Evolutionary conservation across 2,113 vertebrate species (phyloP).

Genomic region (Xyrauchen texanus): DNA sequence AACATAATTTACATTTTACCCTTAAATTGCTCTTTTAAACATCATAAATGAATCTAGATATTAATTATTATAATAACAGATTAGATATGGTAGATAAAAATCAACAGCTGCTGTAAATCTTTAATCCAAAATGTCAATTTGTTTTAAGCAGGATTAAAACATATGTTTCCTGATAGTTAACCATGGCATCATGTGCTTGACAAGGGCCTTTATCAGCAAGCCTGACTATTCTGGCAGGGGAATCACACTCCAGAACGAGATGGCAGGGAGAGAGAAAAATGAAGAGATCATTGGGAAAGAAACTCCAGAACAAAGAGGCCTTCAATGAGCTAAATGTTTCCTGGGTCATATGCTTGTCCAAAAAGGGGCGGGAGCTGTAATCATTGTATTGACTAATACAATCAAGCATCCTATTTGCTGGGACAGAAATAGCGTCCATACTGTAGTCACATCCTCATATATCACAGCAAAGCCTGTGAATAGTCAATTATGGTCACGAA

Average conservation of each 20-base stretch:
- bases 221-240: constrained; percentile 60
- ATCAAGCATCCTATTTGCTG: constrained; percentile 60
- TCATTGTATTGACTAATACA: constrained; percentile 75
- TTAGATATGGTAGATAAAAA: too few species aligned
- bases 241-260: constrained; percentile 56
- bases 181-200: constrained; percentile 57
- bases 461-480: constrained; percentile 54
- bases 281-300: constrained; percentile 64
- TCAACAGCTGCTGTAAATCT: too few species aligned
- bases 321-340: constrained; percentile 65
- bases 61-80: too few species aligned
- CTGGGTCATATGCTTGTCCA: constrained; percentile 67
- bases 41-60: too few species aligned
- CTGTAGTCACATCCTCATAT: constrained; percentile 56
- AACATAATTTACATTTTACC: too few species aligned
- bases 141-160: constrained; percentile 5
- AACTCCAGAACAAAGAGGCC: constrained; percentile 72
- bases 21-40: too few species aligned
- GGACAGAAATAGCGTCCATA: constrained; percentile 58
- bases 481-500: constrained; percentile 36
- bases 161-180: constrained; percentile 42
- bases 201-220: constrained; percentile 62
- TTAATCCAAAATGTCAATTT: not conserved
- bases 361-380: constrained; percentile 66
- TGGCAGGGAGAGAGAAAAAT: constrained; percentile 42